phyloP scores from a whole-genome alignment of 2,797 vertebrate genomes.

The Mus caroli region DNA sequence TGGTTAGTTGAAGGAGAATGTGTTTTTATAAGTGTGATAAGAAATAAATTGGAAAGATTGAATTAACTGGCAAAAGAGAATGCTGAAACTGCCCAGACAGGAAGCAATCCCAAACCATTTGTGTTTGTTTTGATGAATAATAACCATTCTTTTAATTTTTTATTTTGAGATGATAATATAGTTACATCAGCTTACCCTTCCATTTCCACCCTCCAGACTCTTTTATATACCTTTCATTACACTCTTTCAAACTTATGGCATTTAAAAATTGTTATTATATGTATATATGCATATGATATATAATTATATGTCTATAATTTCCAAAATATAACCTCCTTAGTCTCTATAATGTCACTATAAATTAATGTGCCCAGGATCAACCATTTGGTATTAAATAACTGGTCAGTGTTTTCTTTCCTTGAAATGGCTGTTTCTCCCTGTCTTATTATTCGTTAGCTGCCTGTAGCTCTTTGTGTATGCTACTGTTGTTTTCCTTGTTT shows the following conservation, averaged over 20 bases:
- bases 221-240: no score
- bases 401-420: background rate
- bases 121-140: conserved; percentile 21
- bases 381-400: background rate
- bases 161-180: no score
- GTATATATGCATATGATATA: background rate
- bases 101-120: background rate
- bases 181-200: no score
- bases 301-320: background rate
- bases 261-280: background rate
- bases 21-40: background rate
- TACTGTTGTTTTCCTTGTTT: background rate
- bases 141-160: background rate
- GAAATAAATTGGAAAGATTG: background rate
- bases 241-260: background rate
- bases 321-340: background rate
- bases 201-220: background rate
- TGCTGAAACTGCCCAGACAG: background rate
- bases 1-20: background rate
- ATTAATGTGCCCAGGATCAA: background rate
- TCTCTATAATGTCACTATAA: background rate
- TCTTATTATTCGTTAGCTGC: background rate
- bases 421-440: background rate
- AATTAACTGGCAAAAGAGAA: conserved; percentile 35
- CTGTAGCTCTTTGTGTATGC: background rate